Conservation (phyloP, 2,113 vertebrate genomes). For the Heliornis fulica region DNA sequence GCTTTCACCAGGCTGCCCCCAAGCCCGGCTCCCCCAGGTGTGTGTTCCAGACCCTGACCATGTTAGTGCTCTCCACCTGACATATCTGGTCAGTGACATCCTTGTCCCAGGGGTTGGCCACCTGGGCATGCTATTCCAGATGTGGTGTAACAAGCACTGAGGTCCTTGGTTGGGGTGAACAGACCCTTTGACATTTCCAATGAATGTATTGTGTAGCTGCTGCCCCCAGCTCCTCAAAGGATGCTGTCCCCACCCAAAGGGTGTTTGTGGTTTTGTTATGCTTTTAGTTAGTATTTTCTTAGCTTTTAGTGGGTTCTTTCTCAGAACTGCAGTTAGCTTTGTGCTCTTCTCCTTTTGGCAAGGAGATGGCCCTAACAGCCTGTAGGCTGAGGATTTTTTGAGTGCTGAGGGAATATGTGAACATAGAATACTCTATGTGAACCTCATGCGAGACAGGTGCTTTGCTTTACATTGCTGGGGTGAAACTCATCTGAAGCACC, state of each 20-base stretch:
- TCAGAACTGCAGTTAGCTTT: background rate
- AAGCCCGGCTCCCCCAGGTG: background rate
- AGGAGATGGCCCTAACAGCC: background rate
- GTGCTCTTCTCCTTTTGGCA: background rate
- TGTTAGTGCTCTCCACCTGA: background rate
- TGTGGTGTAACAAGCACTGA: background rate
- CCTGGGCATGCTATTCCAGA: background rate
- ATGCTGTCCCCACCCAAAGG: background rate
- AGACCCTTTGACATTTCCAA: background rate
- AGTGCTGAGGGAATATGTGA: accelerated
- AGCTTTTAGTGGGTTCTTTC: background rate
- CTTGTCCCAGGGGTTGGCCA: background rate
- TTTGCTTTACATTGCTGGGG: background rate
- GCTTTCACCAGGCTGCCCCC: background rate
- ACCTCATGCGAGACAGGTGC: background rate
- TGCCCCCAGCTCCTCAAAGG: background rate
- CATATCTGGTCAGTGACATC: background rate
- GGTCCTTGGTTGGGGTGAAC: no score
- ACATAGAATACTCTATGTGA: background rate
- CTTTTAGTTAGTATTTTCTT: background rate
- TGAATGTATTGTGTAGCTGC: background rate
- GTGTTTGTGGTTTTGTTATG: background rate
- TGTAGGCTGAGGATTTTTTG: background rate
- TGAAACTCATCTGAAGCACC: background rate
- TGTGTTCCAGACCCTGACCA: background rate